Evolutionary conservation across 1,140 invertebrate species (phyloP).

Genomic region (Lutraria rhynchaena): DNA sequence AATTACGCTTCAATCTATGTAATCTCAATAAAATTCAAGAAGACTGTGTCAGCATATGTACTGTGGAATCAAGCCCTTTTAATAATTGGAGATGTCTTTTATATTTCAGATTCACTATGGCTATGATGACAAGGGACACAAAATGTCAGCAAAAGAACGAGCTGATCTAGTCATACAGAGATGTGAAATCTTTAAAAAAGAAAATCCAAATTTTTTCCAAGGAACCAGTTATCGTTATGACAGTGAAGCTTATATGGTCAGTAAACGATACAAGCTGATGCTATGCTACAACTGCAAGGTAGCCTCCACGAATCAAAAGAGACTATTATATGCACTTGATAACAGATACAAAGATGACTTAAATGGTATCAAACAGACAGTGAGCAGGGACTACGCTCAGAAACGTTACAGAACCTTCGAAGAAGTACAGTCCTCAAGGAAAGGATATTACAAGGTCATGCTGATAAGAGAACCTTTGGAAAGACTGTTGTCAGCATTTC

Average conservation of each 20-base stretch:
- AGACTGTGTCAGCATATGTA: background rate
- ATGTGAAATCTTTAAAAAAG: background rate
- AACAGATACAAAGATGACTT: background rate
- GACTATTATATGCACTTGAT: background rate
- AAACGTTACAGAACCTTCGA: background rate
- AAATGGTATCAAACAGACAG: background rate
- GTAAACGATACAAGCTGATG: background rate
- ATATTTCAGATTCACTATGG: background rate
- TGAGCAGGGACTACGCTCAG: background rate
- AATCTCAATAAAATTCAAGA: background rate
- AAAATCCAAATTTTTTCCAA: background rate
- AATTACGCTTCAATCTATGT: background rate
- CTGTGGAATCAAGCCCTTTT: background rate
- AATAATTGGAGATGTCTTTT: background rate
- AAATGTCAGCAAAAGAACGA: background rate
- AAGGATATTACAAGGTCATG: background rate
- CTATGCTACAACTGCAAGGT: constrained; percentile 2
- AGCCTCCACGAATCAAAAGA: background rate
- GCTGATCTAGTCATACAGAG: background rate
- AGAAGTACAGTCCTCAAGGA: background rate
- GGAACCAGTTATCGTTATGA: background rate
- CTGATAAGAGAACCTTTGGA: constrained; percentile 2
- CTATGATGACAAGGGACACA: background rate
- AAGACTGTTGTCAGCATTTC: background rate
- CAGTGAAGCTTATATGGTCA: background rate